Evolutionary conservation across 1,140 invertebrate species (phyloP).

Genomic region (Alviniconcha marisindica): DNA sequence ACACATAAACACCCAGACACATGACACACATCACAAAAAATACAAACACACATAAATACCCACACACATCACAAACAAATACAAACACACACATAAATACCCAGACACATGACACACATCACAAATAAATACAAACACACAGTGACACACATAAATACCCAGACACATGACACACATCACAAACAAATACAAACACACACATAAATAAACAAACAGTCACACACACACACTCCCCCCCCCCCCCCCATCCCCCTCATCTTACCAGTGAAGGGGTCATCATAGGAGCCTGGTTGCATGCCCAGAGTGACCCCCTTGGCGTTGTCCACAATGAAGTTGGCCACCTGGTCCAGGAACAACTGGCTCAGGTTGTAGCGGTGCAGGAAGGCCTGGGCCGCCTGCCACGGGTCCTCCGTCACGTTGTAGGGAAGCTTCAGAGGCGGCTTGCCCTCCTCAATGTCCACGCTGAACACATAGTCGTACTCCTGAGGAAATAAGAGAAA

Average conservation of each 20-base stretch:
- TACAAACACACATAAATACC: no score
- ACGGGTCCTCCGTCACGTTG: conserved; percentile 85
- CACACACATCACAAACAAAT: no score
- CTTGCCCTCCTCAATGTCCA: conserved; percentile 93
- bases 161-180: no score
- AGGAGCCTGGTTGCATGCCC: conserved; percentile 52
- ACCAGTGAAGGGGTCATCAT: conserved; percentile 78
- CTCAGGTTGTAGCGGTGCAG: conserved; percentile 86
- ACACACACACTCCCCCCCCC: neutral
- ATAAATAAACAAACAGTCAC: no score
- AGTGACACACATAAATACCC: no score
- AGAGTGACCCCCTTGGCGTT: conserved; percentile 81
- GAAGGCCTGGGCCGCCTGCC: conserved; percentile 82
- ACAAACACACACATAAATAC: no score
- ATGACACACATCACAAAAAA: no score
- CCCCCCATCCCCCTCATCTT: neutral
- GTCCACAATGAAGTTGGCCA: conserved; percentile 95
- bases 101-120: no score
- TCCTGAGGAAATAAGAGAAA: conserved; percentile 77
- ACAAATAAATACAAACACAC: no score
- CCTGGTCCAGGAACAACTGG: conserved; percentile 88
- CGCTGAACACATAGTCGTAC: conserved; percentile 97
- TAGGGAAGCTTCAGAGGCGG: conserved; percentile 94
- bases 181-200: no score
- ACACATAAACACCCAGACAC: no score